Percentiles rank a stretch among this genome's conserved stretches.
Evolutionary conservation across 1,140 invertebrate genomes (phyloP).

Genomic region (Steinernema feltiae): DNA sequence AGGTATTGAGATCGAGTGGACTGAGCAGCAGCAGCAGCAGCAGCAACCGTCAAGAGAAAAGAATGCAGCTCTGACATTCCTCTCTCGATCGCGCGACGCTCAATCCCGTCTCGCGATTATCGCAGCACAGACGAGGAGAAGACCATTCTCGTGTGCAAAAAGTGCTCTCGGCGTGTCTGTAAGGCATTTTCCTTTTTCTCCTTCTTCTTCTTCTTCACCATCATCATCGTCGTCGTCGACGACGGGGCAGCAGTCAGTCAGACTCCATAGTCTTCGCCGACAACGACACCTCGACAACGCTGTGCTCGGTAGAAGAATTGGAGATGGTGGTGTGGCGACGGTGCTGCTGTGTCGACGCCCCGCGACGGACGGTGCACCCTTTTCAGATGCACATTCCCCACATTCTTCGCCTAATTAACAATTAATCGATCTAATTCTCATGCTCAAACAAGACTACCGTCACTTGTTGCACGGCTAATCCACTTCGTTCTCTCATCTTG

Average conservation of each 20-base stretch:
- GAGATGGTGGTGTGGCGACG: neutral
- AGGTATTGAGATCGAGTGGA: neutral
- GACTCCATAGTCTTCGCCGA: neutral
- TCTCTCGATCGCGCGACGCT: too few species aligned
- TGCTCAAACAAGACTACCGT: neutral
- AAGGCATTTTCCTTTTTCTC: neutral
- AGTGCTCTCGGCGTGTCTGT: neutral
- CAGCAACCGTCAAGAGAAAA: neutral
- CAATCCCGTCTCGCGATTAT: too few species aligned
- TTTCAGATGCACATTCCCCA: slow-evolving; percentile 11
- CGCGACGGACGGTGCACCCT: slow-evolving; percentile 12
- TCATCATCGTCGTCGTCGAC: too few species aligned
- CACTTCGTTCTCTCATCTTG: neutral
- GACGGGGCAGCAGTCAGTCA: neutral
- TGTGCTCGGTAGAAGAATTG: neutral
- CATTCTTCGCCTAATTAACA: slow-evolving; percentile 11
- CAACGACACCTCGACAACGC: neutral
- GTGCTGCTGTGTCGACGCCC: slow-evolving; percentile 7
- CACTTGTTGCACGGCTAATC: neutral
- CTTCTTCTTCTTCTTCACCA: neutral
- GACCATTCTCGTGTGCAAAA: neutral
- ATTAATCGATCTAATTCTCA: neutral
- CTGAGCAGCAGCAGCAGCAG: neutral
- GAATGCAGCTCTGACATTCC: too few species aligned
- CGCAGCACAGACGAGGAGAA: too few species aligned